phyloP scores from a whole-genome alignment of 2,113 vertebrate species.

The Phycodurus eques region DNA sequence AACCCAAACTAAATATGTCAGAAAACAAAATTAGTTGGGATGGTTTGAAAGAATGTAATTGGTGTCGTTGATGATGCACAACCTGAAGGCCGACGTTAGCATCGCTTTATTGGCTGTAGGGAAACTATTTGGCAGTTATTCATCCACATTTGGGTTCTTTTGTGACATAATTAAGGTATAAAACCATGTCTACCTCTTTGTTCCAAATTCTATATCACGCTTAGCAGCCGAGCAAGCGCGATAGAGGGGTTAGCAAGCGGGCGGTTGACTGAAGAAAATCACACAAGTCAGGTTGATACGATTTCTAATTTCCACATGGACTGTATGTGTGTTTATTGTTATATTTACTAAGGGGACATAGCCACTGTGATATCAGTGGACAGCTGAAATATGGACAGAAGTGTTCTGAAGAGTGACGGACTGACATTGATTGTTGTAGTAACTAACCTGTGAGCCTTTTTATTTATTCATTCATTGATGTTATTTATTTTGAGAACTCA shows the following conservation, averaged over 20 bases:
- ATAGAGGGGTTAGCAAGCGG: background rate
- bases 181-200: background rate
- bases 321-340: background rate
- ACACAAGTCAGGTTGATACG: background rate
- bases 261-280: background rate
- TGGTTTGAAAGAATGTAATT: no score
- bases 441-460: background rate
- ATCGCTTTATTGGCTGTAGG: no score
- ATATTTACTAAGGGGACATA: background rate
- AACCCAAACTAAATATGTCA: no score
- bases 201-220: background rate
- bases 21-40: no score
- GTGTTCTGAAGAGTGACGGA: no score
- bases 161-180: background rate
- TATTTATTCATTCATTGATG: background rate
- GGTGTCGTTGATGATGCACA: no score
- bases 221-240: background rate
- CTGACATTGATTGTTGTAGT: background rate
- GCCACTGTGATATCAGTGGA: background rate
- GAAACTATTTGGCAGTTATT: no score
- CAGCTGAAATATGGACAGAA: background rate
- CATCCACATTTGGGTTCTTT: background rate
- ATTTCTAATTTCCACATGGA: background rate
- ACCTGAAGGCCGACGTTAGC: no score
- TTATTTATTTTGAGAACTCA: background rate